Evolutionary conservation across 2,113 vertebrate species (phyloP).

Genomic region (Passerina amoena): DNA sequence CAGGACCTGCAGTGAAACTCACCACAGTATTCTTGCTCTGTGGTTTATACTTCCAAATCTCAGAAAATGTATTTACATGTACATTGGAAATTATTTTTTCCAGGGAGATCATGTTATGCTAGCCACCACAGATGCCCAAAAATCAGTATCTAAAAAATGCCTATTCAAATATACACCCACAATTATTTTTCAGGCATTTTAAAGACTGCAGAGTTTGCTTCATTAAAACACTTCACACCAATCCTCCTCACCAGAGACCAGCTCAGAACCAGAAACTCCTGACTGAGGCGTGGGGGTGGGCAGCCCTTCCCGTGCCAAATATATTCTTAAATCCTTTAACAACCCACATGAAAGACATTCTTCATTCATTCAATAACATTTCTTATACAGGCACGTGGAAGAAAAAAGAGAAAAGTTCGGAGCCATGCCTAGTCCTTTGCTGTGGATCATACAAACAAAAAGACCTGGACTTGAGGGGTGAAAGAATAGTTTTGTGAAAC

Average conservation of each 20-base stretch:
- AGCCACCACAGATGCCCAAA: neutral
- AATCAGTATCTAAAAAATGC: neutral
- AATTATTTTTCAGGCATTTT: neutral
- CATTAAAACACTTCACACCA: neutral
- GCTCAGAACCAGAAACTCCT: neutral
- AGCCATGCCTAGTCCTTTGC: neutral
- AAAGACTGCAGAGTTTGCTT: neutral
- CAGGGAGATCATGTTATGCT: neutral
- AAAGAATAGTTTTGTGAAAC: neutral
- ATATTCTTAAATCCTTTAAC: neutral
- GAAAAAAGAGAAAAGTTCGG: accelerated
- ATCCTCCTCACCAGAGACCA: neutral
- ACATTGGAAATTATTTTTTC: neutral
- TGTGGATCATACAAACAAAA: neutral
- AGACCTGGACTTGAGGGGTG: neutral
- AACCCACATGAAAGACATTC: neutral
- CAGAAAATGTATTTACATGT: neutral
- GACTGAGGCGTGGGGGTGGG: accelerated
- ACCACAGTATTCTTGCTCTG: neutral
- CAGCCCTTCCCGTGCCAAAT: neutral
- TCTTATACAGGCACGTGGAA: neutral
- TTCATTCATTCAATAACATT: neutral
- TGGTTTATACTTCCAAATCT: neutral
- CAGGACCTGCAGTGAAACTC: neutral
- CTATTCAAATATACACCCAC: neutral